These are phyloP conservation scores for Eolophus roseicapilla DNA, from an alignment of 2,113 vertebrate species.

Conservation along the genomic window DNA sequence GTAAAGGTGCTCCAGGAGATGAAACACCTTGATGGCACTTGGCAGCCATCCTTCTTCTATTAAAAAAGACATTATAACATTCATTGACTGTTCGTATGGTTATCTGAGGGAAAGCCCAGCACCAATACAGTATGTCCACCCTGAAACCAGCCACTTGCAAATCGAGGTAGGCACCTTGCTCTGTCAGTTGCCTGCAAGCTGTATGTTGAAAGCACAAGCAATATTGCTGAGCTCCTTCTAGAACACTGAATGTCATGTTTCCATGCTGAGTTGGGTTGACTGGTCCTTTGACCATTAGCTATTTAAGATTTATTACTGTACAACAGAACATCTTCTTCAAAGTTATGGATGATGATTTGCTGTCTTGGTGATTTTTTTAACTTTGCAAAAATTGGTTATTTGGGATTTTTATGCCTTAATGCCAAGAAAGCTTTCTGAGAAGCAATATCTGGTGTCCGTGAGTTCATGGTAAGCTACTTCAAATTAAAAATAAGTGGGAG, in stretches of 20 bases:
- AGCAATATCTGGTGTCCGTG: neutral
- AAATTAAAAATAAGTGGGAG: neutral
- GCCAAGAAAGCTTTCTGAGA: neutral
- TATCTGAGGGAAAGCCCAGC: neutral
- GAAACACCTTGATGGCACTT: fast-evolving
- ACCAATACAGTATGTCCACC: neutral
- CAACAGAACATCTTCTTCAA: neutral
- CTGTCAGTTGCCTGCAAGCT: neutral
- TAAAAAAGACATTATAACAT: neutral
- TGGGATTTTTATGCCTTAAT: neutral
- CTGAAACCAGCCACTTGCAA: neutral
- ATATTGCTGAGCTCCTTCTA: neutral
- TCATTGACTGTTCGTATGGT: neutral
- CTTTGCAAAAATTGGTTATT: neutral
- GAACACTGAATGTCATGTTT: neutral
- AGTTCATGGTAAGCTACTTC: neutral
- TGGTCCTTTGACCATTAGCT: neutral
- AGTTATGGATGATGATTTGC: neutral
- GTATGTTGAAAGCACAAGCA: neutral
- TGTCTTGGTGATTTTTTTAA: neutral
- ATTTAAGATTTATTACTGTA: neutral
- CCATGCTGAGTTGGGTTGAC: neutral
- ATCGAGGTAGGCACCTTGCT: neutral
- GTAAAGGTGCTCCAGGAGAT: neutral
- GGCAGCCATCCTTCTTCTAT: neutral